Evolutionary conservation across 2,113 vertebrate genomes (phyloP).

Genomic region (Aegotheles bennettii): DNA sequence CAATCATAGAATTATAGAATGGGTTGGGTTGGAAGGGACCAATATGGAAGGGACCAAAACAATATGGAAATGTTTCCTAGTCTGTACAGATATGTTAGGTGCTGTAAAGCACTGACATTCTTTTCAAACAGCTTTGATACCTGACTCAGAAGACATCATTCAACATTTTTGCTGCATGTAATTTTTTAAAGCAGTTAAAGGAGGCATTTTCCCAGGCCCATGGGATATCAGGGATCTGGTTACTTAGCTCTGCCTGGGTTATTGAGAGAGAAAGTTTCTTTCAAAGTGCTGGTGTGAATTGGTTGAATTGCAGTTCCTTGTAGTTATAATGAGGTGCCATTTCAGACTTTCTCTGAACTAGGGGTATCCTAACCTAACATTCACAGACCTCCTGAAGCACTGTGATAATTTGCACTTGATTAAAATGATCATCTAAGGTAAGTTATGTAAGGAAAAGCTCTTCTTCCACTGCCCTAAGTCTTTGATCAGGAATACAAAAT

Average conservation of each 20-base stretch:
- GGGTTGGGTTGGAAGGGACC: no score
- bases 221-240: neutral
- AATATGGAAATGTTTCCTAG: neutral
- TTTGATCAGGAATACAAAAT: neutral
- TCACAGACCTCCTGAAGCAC: neutral
- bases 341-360: neutral
- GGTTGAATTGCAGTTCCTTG: neutral
- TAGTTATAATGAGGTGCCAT: neutral
- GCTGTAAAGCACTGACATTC: neutral
- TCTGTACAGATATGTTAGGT: neutral
- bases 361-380: neutral
- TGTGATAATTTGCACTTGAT: neutral
- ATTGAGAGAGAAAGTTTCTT: neutral
- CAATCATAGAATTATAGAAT: no score
- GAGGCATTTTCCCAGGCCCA: neutral
- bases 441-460: neutral
- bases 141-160: neutral
- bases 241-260: neutral
- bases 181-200: neutral
- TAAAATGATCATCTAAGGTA: neutral
- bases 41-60: no score
- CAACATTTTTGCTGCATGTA: neutral
- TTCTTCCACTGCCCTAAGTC: neutral
- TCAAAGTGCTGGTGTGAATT: neutral
- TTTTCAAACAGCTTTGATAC: neutral